phyloP scores from a whole-genome alignment of 2,888 invertebrate genomes.

The Caenorhabditis sp. region DNA sequence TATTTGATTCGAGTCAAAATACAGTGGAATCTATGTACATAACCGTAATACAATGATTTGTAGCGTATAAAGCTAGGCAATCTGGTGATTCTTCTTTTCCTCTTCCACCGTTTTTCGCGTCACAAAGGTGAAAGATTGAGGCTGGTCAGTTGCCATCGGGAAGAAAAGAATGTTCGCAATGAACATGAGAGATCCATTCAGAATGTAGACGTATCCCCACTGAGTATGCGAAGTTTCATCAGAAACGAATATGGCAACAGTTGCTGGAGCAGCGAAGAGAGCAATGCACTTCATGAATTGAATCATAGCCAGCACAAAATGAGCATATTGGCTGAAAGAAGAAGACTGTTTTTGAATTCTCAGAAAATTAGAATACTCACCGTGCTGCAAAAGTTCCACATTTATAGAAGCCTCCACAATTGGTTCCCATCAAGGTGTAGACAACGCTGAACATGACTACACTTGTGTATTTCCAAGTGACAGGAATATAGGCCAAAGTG shows the following conservation, averaged over 20 bases:
- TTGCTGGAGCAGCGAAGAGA: constrained; percentile 77
- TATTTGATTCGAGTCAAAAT: not conserved
- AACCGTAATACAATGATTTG: constrained; percentile 54
- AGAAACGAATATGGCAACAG: constrained; percentile 73
- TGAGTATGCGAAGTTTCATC: constrained; percentile 69
- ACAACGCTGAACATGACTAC: constrained; percentile 73
- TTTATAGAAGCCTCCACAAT: constrained; percentile 81
- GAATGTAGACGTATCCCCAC: constrained; percentile 69
- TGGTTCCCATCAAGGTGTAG: constrained; percentile 76
- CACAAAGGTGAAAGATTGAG: constrained; percentile 74
- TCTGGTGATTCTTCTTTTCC: constrained; percentile 48
- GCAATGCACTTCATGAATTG: constrained; percentile 81
- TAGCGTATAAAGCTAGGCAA: not conserved
- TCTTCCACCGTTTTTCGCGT: constrained; percentile 67
- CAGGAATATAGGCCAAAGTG: constrained; percentile 72
- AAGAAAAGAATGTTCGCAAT: constrained; percentile 74
- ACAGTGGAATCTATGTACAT: constrained; percentile 45
- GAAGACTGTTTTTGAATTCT: not conserved
- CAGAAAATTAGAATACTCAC: constrained; percentile 39
- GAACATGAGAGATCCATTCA: constrained; percentile 70
- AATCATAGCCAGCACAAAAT: constrained; percentile 77
- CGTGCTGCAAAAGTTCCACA: constrained; percentile 78
- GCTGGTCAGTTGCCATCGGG: constrained; percentile 75
- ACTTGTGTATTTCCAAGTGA: constrained; percentile 64
- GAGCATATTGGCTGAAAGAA: constrained; percentile 73